phyloP scores from a whole-genome alignment of 2,113 vertebrate species.

The Glareola pratincola region DNA sequence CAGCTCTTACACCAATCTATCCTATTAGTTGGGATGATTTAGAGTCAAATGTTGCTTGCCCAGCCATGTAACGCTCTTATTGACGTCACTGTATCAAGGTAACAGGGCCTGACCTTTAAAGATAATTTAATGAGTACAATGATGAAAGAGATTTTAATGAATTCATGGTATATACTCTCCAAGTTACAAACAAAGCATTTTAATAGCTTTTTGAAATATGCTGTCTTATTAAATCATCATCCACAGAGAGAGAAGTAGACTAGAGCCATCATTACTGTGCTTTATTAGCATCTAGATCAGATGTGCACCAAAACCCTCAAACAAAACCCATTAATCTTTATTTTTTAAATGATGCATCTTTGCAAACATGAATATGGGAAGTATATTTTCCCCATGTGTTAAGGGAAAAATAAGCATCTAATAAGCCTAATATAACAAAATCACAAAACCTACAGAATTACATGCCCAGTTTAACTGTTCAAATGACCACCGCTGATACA shows the following conservation, averaged over 20 bases:
- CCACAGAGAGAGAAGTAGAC: background rate
- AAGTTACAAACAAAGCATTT: constrained; percentile 34
- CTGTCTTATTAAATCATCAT: background rate
- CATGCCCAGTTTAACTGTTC: background rate
- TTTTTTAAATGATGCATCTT: background rate
- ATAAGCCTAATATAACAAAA: background rate
- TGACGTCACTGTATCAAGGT: background rate
- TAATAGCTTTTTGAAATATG: background rate
- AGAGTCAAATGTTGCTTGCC: background rate
- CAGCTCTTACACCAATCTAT: background rate
- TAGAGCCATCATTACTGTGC: background rate
- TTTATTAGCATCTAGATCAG: background rate
- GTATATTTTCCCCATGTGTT: background rate
- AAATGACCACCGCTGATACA: background rate
- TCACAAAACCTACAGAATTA: background rate
- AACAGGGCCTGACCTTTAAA: background rate
- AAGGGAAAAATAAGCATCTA: background rate
- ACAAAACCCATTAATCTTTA: background rate
- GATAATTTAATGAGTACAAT: background rate
- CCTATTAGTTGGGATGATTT: background rate
- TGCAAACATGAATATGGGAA: background rate
- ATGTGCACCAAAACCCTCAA: background rate
- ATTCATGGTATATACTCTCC: background rate
- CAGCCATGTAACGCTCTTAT: background rate
- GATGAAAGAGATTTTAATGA: constrained; percentile 24